Base-by-base conservation (phyloP, 2,888 invertebrate species). In the Myopa testacea region DNA sequence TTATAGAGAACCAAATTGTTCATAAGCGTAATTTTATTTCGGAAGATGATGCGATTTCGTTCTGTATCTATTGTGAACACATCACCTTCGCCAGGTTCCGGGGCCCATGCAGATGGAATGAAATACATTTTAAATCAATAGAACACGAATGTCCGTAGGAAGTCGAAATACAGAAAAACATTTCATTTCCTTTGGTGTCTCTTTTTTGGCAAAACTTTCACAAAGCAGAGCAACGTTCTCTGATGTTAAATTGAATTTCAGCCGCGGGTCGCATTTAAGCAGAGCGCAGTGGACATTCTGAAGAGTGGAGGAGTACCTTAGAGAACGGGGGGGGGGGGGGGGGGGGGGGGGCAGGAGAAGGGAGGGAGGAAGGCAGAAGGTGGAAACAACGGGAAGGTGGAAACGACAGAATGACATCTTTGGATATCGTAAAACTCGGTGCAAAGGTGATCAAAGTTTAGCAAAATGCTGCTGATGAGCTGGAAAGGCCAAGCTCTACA, bases 61-160 rank as follows among this genome's bases (percentile, higher is more conserved):
- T 45, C 45, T 45, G 6, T 45, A 8, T 45, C 45, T 45, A 45
- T 45, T 45, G 45, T 45, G 26, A 26, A 26, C 26, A 26, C 26
- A 26, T 26, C 45, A 10, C 45, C 45, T 45, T 45, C 45, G 10
- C 10, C 45, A 45, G 45, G 10, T 45, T 45, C 10, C 45, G 10
- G 45, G 45, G 26, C 26, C 26, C 26, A 26, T 45, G 82, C 81
- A 81, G 81, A 80, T 81, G 83, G 84, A 87, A 86, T 87, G 83
- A 85, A 87, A 87, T 86, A 85, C 86, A 85, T 85, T 87, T 86
- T 86, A 84, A 85, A 86, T 86, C 87, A 87, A 86, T 85, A 81
- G 83, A 12, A 45, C 7, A 26, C 37, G 19, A 52, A 3, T 37
- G 45, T 62, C 4, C 40, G 10, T 55, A 50, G 50, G 52, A 26